Percentiles rank a stretch among this genome's conserved stretches.
Conservation (phyloP, 2,113 vertebrate species). For the Coturnix japonica region DNA sequence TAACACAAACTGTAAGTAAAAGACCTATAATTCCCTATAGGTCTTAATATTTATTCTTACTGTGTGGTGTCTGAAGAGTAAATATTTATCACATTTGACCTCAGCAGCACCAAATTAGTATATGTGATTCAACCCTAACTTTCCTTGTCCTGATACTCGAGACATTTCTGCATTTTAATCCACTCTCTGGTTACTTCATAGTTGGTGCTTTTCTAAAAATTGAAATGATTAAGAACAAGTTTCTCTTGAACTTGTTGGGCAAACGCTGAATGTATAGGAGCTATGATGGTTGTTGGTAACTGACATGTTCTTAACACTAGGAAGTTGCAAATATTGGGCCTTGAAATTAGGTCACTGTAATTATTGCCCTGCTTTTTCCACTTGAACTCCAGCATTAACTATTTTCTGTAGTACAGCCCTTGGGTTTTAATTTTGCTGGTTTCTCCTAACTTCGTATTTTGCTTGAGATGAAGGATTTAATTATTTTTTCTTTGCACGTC, state of each 20-base stretch:
- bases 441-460: neutral
- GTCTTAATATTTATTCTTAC: neutral
- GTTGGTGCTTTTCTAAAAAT: neutral
- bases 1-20: neutral
- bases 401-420: neutral
- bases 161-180: neutral
- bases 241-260: neutral
- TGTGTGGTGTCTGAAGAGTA: neutral
- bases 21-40: neutral
- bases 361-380: constrained; percentile 49
- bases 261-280: neutral
- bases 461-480: neutral
- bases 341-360: constrained; percentile 19
- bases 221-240: neutral
- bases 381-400: constrained; percentile 8
- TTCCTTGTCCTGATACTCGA: neutral
- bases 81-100: neutral
- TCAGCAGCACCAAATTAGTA: neutral
- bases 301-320: neutral
- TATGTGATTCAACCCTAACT: neutral
- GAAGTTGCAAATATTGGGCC: neutral
- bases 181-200: neutral
- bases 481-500: neutral
- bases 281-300: neutral
- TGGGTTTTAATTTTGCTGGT: neutral